Conservation (phyloP, 2,888 invertebrate species). For the Mamestra brassicae region DNA sequence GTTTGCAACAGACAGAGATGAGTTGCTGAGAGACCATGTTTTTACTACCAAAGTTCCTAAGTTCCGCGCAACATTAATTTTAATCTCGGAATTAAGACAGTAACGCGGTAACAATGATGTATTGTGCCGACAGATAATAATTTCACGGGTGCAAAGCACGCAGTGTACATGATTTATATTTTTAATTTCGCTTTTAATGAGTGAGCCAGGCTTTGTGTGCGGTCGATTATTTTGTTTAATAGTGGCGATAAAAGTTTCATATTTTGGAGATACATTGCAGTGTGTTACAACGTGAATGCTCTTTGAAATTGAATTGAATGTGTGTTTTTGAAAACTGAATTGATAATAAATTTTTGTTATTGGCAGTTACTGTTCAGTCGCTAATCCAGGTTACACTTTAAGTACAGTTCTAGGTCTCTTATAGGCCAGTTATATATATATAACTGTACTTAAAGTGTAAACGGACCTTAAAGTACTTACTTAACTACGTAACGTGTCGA, state of each 20-base stretch:
- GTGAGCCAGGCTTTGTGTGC: conserved; percentile 39
- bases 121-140: conserved; percentile 56
- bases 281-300: conserved; percentile 6
- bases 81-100: conserved; percentile 66
- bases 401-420: neutral
- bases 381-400: neutral
- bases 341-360: conserved; percentile 11
- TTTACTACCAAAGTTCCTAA: conserved; percentile 52
- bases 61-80: conserved; percentile 64
- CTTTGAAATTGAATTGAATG: conserved; percentile 1
- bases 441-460: no score
- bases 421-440: no score
- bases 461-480: no score
- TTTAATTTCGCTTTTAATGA: conserved; percentile 65
- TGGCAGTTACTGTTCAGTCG: neutral
- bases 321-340: conserved; percentile 28
- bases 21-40: conserved; percentile 34
- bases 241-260: conserved; percentile 33
- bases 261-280: conserved; percentile 28
- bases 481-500: no score
- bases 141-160: conserved; percentile 47
- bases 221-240: conserved; percentile 49
- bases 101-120: conserved; percentile 61
- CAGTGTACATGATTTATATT: conserved; percentile 62
- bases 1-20: conserved; percentile 30